Conservation (phyloP, 2,888 invertebrate genomes). For the Octonoba sinensis region DNA sequence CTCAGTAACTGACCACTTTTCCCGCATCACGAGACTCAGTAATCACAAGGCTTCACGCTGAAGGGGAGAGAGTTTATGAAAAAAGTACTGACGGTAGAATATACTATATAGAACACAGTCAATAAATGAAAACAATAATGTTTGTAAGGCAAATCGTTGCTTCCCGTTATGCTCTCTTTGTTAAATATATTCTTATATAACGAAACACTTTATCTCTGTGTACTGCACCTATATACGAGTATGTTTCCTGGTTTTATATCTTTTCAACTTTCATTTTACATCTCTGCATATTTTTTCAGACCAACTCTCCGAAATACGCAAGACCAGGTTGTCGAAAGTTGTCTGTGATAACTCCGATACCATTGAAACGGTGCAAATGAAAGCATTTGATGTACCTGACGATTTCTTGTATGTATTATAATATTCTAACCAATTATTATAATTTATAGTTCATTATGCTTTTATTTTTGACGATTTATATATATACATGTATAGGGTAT, state of each 20-base stretch:
- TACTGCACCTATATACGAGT: not conserved
- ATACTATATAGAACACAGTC: too few relatives aligned
- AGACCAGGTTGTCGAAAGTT: conserved; percentile 85
- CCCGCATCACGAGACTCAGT: too few relatives aligned
- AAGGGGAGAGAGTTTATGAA: too few relatives aligned
- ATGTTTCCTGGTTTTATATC: not conserved
- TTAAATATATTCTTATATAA: not conserved
- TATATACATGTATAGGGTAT: too few relatives aligned
- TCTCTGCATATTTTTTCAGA: conserved; percentile 65
- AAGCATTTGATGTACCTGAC: conserved; percentile 79
- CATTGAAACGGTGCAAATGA: conserved; percentile 86
- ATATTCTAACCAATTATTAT: not conserved
- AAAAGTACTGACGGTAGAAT: too few relatives aligned
- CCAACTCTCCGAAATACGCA: conserved; percentile 86
- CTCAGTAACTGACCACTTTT: too few relatives aligned
- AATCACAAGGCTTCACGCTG: too few relatives aligned
- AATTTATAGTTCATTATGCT: not conserved
- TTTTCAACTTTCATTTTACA: too few relatives aligned
- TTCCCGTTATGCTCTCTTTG: too few relatives aligned
- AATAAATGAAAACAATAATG: too few relatives aligned
- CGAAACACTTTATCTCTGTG: not conserved
- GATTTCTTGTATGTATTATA: conserved; percentile 60
- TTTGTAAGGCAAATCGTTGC: too few relatives aligned
- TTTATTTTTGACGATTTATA: not conserved
- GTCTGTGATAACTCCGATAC: conserved; percentile 91